These are phyloP conservation scores for Lichenostomus cassidix DNA, from an alignment of 2,113 vertebrate genomes.

Conservation along the genomic window DNA sequence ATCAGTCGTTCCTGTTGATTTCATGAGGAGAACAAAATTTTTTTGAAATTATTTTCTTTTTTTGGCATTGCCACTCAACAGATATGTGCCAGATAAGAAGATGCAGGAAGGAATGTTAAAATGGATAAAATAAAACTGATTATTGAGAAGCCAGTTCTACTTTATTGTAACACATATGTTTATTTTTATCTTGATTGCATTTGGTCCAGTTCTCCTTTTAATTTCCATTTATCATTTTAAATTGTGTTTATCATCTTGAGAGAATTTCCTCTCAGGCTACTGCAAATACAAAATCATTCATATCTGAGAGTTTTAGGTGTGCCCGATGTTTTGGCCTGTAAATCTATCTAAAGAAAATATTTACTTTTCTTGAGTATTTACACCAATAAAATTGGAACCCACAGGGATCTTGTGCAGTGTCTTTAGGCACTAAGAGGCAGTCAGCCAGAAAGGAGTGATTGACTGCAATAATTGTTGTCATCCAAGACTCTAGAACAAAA, in stretches of 20 bases:
- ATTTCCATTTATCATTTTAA: background rate
- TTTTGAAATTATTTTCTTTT: background rate
- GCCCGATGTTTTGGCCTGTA: background rate
- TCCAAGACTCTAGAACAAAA: background rate
- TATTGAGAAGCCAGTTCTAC: background rate
- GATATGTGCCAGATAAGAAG: background rate
- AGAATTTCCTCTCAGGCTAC: background rate
- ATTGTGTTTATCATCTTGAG: background rate
- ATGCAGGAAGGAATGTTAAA: background rate
- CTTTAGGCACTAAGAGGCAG: background rate
- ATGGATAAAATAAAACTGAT: background rate
- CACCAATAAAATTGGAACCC: background rate
- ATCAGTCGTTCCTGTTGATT: background rate
- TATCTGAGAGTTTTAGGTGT: background rate
- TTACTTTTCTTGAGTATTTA: background rate
- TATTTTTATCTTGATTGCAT: background rate
- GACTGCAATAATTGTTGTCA: background rate
- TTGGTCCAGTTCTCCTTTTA: background rate
- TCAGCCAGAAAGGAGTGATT: background rate
- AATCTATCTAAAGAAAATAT: background rate
- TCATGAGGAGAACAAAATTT: background rate
- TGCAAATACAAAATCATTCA: background rate
- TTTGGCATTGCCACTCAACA: background rate
- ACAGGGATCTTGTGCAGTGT: background rate
- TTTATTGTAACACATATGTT: background rate